A percentile compares a stretch with the other conserved stretches of the same genome.
Conservation (phyloP, 2,888 invertebrate genomes). For the Lepeophtheirus nordmannii region DNA sequence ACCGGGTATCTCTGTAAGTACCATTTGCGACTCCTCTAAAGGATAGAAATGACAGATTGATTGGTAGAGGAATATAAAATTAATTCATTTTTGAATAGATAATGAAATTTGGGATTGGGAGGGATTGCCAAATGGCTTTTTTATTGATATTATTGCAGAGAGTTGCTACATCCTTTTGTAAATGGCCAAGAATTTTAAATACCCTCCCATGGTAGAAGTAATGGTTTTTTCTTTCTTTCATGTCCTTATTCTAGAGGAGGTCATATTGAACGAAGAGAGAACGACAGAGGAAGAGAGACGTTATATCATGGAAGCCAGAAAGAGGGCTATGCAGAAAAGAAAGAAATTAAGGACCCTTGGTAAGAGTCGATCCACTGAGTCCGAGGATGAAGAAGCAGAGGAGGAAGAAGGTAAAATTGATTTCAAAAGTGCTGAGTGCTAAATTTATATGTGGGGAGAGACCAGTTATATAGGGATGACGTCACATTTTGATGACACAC, state of each 20-base stretch:
- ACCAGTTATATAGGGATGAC: too few species aligned
- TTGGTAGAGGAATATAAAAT: too few species aligned
- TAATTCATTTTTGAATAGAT: too few species aligned
- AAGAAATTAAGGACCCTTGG: conserved; percentile 88
- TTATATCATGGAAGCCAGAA: conserved; percentile 46
- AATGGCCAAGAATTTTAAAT: too few species aligned
- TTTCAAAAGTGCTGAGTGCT: background rate
- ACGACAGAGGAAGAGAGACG: conserved; percentile 98
- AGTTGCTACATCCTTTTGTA: background rate
- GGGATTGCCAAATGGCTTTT: background rate
- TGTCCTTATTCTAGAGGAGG: conserved; percentile 67
- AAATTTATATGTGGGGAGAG: too few species aligned
- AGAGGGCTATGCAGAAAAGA: conserved; percentile 79
- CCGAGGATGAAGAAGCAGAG: conserved; percentile 89
- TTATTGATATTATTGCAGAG: background rate
- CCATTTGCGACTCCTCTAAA: too few species aligned
- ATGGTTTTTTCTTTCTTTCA: too few species aligned
- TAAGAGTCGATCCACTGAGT: conserved; percentile 88
- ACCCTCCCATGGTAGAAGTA: too few species aligned
- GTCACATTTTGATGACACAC: too few species aligned
- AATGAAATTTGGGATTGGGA: too few species aligned
- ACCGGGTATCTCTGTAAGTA: too few species aligned
- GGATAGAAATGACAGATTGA: too few species aligned
- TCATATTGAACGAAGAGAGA: conserved; percentile 95
- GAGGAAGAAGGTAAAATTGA: conserved; percentile 42